phyloP scores from a whole-genome alignment of 1,140 invertebrate species.

The Elymnias hypermnestra region DNA sequence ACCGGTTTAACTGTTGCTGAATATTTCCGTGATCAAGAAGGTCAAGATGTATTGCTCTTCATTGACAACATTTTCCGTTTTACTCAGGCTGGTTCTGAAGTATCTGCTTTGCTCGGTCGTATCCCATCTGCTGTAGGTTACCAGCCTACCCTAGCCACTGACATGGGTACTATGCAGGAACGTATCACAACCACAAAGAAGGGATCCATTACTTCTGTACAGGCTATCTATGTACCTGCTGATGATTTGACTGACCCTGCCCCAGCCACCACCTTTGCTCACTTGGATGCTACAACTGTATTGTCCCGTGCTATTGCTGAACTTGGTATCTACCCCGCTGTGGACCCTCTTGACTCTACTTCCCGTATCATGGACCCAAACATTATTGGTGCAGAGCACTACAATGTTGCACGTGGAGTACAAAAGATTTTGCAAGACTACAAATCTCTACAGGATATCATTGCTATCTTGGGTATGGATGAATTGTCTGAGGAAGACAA shows the following conservation, averaged over 20 bases:
- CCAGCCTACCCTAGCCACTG: conserved; percentile 85
- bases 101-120: conserved; percentile 97
- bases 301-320: conserved; percentile 96
- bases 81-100: conserved; percentile 99
- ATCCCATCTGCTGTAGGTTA: conserved; percentile 99
- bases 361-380: conserved; percentile 99
- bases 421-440: conserved; percentile 99
- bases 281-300: conserved; percentile 99
- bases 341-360: conserved; percentile 98
- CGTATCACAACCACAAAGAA: conserved; percentile 99
- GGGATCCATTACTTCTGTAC: conserved; percentile 98
- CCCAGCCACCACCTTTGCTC: conserved; percentile 98
- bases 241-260: conserved; percentile 99
- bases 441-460: conserved; percentile 97
- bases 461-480: conserved; percentile 99
- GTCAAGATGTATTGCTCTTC: conserved; percentile 99
- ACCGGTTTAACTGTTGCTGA: conserved; percentile 96
- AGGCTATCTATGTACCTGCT: conserved; percentile 99
- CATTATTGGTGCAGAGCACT: conserved; percentile 96
- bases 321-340: conserved; percentile 97
- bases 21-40: conserved; percentile 99
- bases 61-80: conserved; percentile 99
- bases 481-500: conserved; percentile 99
- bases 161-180: conserved; percentile 99
- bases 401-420: conserved; percentile 95